Conservation (phyloP, 2,888 invertebrate genomes). For the Agrochola lychnidis region DNA sequence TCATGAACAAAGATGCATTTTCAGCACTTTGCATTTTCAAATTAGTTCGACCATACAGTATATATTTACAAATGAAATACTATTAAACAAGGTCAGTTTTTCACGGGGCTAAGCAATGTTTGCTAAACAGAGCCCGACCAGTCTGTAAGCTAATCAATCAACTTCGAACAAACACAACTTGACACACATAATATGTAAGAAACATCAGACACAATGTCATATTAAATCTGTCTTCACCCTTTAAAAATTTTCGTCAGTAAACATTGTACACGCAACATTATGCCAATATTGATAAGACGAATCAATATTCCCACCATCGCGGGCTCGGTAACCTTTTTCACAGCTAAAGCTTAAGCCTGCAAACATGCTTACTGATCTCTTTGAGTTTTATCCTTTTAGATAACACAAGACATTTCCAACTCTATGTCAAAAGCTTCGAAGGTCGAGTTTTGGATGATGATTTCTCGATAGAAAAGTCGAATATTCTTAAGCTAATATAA, state of each 20-base stretch:
- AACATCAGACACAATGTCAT: constrained; percentile 25
- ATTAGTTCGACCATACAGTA: not conserved
- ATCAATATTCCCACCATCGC: constrained; percentile 83
- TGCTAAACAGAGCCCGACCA: not conserved
- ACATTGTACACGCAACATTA: constrained; percentile 73
- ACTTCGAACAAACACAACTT: constrained; percentile 12
- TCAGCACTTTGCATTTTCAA: not conserved
- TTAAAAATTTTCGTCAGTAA: constrained; percentile 50
- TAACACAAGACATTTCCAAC: constrained; percentile 39
- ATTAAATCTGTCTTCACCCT: constrained; percentile 38
- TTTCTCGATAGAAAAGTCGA: constrained; percentile 71
- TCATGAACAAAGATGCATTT: not conserved
- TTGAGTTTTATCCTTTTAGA: constrained; percentile 73
- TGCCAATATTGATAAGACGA: constrained; percentile 82
- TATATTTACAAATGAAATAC: too few relatives aligned
- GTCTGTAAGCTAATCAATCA: constrained; percentile 18
- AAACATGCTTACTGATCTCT: constrained; percentile 79
- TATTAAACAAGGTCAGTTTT: not conserved
- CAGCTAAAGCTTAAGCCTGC: constrained; percentile 76
- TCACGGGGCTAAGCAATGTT: not conserved
- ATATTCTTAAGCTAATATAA: constrained; percentile 79
- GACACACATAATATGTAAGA: constrained; percentile 11
- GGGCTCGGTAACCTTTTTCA: constrained; percentile 78
- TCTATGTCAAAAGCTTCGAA: constrained; percentile 9
- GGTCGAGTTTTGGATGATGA: constrained; percentile 35